Base-by-base conservation (phyloP, 2,113 vertebrate genomes). In the Charadrius vociferus region DNA sequence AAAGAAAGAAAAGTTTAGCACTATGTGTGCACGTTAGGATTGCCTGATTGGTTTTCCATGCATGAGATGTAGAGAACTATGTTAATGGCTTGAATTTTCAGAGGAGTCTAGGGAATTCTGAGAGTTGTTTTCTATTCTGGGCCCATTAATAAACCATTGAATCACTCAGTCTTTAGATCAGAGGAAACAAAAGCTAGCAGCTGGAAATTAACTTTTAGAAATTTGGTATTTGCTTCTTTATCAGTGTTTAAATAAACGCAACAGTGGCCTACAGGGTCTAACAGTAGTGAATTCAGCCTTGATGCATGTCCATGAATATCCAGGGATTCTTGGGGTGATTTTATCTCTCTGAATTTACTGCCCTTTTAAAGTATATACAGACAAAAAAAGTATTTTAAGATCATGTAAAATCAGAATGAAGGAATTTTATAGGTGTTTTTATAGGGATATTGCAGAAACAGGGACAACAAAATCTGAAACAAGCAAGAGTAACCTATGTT, bases 111-210 rank as follows among this genome's bases (percentile, higher is more conserved):
- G 92, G 90, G 81, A 95, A 68, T 93, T 91, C 66, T 72, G 61
- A 89, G 73, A 72, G 26, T 86, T 93, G 59, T 84, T 96, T 86
- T 71, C 73, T 91, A 15, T 81, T 74, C 93, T 85, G 39, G 20
- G 65, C 47, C 73, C 90, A 88, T 91, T 85, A 88, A 94, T 67
- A 96, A 91, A 86, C 37, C 66, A 94, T 39, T 32, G 78, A 75
- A 68, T 90, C 0, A 0, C 52, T 72, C 47, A 61, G 17, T 65
- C 50, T 88, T 88, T 41, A 75, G 56, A 87, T 70, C 27, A 91
- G 39, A 75, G 74, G 65, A 41, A 63, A 75, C 17, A 79, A 79
- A 93, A 72, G 27, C 19, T 65, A 87, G 27, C 56, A 90, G 66
- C 74, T 74, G 50, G 49, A 94, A 91, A 92, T 86, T 7, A 73